Base-by-base conservation (phyloP, 2,888 invertebrate species). In the Choristoneura rosaceana region DNA sequence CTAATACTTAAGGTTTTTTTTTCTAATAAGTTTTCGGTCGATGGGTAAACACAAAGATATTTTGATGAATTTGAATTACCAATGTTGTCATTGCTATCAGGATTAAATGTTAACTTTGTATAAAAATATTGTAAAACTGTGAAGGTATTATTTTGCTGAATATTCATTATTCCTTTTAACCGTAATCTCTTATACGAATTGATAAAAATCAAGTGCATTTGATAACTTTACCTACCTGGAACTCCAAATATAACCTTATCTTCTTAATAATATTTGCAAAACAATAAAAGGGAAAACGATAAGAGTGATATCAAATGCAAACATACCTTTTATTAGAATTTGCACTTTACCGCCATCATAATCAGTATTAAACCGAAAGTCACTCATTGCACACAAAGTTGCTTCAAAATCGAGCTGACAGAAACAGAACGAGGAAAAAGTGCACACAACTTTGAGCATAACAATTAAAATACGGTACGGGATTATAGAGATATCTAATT, bases 241-340 rank as follows among this genome's bases (percentile, higher is more conserved):
- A 58, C 10, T 34, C 38, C 43, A 62, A 64, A 63, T 58, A 10
- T 15, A 43, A 62, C 45, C 10, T 33, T 69, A 69, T 69, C 55
- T 33, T 69, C 43, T 63, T 45, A 52, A 34, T 58, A 43, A 66
- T 66, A 66, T 55, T 58, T 55, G 65, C n/a, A 55, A 15, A 43
- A 4, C 12, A 17, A 43, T 61, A 4, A 2, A 15, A 17, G 5
- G 5, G 4, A 38, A 60, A n/a, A n/a, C 15, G 38, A 60, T 41
- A 60, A 41, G 15, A 3, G 17, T 4, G 55, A 55, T 55, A 55
- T 25, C 52, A 17, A 55, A 55, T 55, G 25, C 4, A 25, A 55
- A 25, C 14, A 52, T 25, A 55, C 55, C 17, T 55, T 10, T 17
- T 55, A 55, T 55, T 25, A 17, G 55, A 8, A 52, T 17, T 47